These are phyloP conservation scores for Leucophenga maculata DNA, from an alignment of 2,888 invertebrate species.

Conservation along the genomic window DNA sequence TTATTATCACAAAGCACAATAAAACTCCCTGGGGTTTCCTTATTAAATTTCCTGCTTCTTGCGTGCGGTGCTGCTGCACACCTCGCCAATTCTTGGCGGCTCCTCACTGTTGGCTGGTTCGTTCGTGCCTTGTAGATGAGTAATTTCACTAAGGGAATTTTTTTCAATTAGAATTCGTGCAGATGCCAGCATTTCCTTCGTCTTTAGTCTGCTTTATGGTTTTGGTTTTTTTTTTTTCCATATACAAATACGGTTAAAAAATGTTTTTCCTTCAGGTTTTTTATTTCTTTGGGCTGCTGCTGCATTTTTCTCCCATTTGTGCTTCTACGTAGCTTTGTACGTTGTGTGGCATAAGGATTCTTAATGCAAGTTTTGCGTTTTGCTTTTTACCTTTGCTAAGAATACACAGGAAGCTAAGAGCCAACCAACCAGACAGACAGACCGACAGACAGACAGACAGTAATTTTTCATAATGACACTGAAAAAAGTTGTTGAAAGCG, in stretches of 20 bases:
- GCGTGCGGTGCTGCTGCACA: conserved; percentile 13
- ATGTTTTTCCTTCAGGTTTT: conserved; percentile 27
- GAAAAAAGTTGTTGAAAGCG: conserved; percentile 25
- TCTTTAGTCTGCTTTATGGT: conserved; percentile 29
- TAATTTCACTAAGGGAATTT: conserved; percentile 65
- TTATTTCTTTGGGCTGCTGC: conserved; percentile 29
- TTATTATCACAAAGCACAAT: conserved; percentile 63
- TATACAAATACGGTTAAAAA: conserved; percentile 18
- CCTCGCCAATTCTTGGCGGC: conserved; percentile 27
- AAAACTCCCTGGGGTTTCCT: conserved; percentile 62
- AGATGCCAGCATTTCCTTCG: conserved; percentile 62
- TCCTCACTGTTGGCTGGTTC: conserved; percentile 24
- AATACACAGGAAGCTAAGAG: too few species aligned
- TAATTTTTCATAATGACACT: not conserved
- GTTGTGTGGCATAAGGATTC: conserved; percentile 10
- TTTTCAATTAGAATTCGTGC: conserved; percentile 67
- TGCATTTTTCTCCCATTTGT: conserved; percentile 19
- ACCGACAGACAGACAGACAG: too few species aligned
- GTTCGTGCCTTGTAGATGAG: conserved; percentile 38
- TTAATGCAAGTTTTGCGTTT: conserved; percentile 18
- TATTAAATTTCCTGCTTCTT: conserved; percentile 57
- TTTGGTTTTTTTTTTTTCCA: conserved; percentile 11
- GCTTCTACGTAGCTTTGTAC: conserved; percentile 36
- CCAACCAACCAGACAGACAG: too few species aligned
- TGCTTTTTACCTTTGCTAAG: not conserved